Conservation (phyloP, 2,113 vertebrate species). For the Lepisosteus oculatus region DNA sequence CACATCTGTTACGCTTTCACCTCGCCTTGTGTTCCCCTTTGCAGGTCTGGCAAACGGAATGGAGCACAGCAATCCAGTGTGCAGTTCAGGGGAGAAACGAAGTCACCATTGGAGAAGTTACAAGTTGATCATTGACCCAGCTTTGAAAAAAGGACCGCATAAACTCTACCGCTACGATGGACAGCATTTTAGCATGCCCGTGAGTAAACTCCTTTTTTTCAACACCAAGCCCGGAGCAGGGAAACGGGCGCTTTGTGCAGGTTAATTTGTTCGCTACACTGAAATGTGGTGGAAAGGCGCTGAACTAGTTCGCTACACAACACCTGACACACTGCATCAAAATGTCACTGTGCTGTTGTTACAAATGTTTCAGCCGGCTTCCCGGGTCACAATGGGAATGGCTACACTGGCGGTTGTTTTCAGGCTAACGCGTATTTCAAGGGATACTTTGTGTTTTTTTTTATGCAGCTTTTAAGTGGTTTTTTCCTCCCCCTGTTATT, state of each 20-base stretch:
- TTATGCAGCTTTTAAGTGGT: no score
- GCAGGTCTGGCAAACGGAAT: slow-evolving; percentile 96
- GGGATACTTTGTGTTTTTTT: background rate
- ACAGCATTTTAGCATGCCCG: slow-evolving; percentile 88
- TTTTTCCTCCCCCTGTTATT: no score
- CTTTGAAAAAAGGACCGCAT: slow-evolving; percentile 91
- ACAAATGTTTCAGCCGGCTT: background rate
- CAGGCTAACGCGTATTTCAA: background rate
- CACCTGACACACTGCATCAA: slow-evolving; percentile 50
- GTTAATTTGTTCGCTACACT: slow-evolving; percentile 40
- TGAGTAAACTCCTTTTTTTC: slow-evolving; percentile 60
- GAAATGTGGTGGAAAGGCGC: slow-evolving; percentile 30
- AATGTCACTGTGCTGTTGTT: slow-evolving; percentile 37
- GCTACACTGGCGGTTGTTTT: background rate
- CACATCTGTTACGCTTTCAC: slow-evolving; percentile 1
- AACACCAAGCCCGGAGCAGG: background rate
- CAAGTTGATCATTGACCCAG: slow-evolving; percentile 99
- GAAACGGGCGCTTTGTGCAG: slow-evolving; percentile 35
- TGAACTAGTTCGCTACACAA: slow-evolving; percentile 28
- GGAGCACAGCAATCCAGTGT: slow-evolving; percentile 86
- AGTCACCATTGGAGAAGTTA: slow-evolving; percentile 99
- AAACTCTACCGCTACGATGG: slow-evolving; percentile 98
- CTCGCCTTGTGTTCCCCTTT: slow-evolving; percentile 33
- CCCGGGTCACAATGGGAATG: no score
- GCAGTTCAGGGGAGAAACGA: slow-evolving; percentile 91